These are phyloP conservation scores for Trachops cirrhosus DNA, from an alignment of 2,797 vertebrate genomes.

Conservation along the genomic window DNA sequence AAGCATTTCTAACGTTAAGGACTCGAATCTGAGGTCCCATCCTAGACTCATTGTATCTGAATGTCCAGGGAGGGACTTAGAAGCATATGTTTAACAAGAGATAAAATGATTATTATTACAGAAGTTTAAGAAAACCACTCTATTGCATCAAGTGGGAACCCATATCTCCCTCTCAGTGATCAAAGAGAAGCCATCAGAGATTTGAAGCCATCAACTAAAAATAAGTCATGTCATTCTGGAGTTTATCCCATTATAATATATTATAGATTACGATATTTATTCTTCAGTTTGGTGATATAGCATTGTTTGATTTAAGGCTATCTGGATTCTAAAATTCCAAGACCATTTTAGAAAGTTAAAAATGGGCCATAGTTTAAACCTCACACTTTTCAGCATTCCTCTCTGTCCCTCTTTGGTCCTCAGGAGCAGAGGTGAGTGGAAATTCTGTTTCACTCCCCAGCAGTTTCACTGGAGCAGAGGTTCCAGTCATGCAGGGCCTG, in stretches of 20 bases:
- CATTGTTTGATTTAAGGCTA: constrained; percentile 35
- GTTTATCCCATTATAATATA: neutral
- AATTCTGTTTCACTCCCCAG: neutral
- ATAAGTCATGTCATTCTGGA: neutral
- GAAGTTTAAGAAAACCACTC: neutral
- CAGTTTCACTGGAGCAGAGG: neutral
- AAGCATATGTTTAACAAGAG: neutral
- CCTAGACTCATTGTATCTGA: neutral
- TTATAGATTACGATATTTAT: neutral
- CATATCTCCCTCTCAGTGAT: neutral
- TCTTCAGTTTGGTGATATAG: neutral
- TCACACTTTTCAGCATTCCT: neutral
- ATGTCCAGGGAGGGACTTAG: neutral
- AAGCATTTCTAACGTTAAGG: neutral
- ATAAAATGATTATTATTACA: neutral
- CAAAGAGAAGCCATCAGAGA: neutral
- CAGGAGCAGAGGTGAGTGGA: neutral
- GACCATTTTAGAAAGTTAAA: constrained; percentile 37
- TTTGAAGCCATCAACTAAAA: neutral
- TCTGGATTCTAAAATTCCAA: constrained; percentile 18
- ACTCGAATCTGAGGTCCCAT: neutral
- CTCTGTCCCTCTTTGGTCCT: neutral
- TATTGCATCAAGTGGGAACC: no score
- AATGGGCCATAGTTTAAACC: neutral
- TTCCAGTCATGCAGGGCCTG: neutral